phyloP scores from a whole-genome alignment of 2,888 invertebrate genomes.

The Coenonympha glycerion region DNA sequence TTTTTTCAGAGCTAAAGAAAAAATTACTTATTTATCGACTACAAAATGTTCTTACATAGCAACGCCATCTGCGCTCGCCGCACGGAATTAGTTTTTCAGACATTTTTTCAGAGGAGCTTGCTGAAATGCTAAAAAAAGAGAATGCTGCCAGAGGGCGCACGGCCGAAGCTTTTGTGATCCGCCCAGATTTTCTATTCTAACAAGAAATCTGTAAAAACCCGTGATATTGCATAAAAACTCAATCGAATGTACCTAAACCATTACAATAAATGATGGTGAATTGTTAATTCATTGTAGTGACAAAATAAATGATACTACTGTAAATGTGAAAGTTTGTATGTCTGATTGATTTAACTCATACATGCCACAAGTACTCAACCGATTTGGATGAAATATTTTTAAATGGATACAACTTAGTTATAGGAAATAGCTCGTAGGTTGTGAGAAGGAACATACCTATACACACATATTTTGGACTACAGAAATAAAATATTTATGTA shows the following conservation, averaged over 20 bases:
- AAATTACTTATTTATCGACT: too few relatives aligned
- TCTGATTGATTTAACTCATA: too few relatives aligned
- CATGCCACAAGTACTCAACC: too few relatives aligned
- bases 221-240: neutral
- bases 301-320: neutral
- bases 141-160: constrained; percentile 46
- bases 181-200: neutral
- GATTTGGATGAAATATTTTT: too few relatives aligned
- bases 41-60: neutral
- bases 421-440: too few relatives aligned
- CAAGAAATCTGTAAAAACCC: neutral
- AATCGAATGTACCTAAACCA: constrained; percentile 1
- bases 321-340: too few relatives aligned
- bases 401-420: too few relatives aligned
- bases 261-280: neutral
- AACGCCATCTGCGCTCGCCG: constrained; percentile 46
- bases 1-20: neutral
- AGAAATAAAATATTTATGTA: too few relatives aligned
- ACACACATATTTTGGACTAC: too few relatives aligned
- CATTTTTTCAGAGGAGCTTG: constrained; percentile 35
- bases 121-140: constrained; percentile 35
- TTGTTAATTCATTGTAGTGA: neutral
- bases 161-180: neutral
- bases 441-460: too few relatives aligned
- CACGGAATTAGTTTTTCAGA: constrained; percentile 44